Base-by-base conservation (phyloP, 1,140 invertebrate genomes). In the Zaprionus ornatus region DNA sequence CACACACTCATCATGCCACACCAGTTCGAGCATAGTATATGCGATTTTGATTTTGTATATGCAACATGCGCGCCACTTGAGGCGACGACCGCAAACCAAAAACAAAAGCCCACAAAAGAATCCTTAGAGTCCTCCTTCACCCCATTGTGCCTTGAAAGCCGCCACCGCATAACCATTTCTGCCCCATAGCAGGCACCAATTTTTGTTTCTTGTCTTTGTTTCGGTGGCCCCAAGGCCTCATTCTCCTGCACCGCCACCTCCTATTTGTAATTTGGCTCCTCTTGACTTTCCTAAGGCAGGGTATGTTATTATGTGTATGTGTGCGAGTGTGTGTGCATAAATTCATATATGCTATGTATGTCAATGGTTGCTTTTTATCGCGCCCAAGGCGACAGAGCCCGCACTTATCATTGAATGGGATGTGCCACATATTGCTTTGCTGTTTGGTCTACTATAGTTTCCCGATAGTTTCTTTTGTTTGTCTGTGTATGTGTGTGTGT, bases 341-440 rank as follows among this genome's bases (percentile, higher is more conserved):
- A 27, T 25, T 62, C 48, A 50, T 27, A 60, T 32, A 50, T 27
- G 68, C 73, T 64, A 85, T 85, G 75, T 85, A 78, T 85, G 82
- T 85, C 83, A 85, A 87, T 69, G 57, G 66, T 63, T 69, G 50
- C 40, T 65, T 70, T 75, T 79, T 75, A 88, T 87, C 77, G 69
- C 63, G 83, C 80, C 77, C 84, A 86, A 88, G 76, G 84, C 84
- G 70, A 87, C 70, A 80, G 76, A 80, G 76, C 77, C 66, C 65
- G 50, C 66, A 80, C 77, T 86, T 88, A 88, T 88, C 80, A 82
- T 70, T 55, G 69, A 56, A 55, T 61, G 64, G 64, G 27, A 37
- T 54, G 32, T 55, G 67, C 27, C 40, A 45, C 40, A 45, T 45
- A 32, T 50, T 50, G 32, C 55, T 59, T 50, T 56, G 19, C 21